Base-by-base conservation (phyloP, 2,888 invertebrate genomes). In the Euspilapteryx auroguttella region DNA sequence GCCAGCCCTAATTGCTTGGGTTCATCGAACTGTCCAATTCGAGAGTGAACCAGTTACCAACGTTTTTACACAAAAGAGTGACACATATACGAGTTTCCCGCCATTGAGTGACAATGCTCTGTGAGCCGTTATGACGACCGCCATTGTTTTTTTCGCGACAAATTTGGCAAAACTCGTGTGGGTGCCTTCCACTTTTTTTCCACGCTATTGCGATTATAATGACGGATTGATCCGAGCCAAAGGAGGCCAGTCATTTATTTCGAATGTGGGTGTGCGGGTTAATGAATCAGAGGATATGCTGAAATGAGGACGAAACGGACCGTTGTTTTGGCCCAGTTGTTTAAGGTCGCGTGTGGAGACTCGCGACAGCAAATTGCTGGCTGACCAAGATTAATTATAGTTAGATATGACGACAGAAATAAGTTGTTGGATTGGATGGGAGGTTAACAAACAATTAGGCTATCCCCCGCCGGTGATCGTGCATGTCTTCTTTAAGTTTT, bases 161-260 rank as follows among this genome's bases (percentile, higher is more conserved):
- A 55, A 58, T 63, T 57, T 42, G 56, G 49, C 37, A 41, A 39
- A 40, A 22, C 40, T 47, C 49, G 66, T 62, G 55, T 64, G 68
- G 48, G 66, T 55, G 31, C n/a, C n/a, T n/a, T n/a, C n/a, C 12
- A 7, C 40, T 44, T 49, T 65, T 65, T 64, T 64, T 59, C 49
- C 61, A 55, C 57, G 51, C 42, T 47, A 47, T 50, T 47, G 51
- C 53, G 43, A 54, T 54, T 53, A 47, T 68, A 62, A 69, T 69
- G 71, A 68, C 59, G 64, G 58, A 68, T 68, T 66, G 71, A 71
- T 68, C n/a, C 65, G 57, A 51, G 43, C 50, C 54, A 51, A 55
- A 63, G 45, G 57, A 44, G 64, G 57, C 49, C 63, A 50, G 50
- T 46, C 47, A 48, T 56, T 49, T 46, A 42, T 45, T 49, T 42